Conservation (phyloP, 2,888 invertebrate genomes). For the Apodemia hepburni region DNA sequence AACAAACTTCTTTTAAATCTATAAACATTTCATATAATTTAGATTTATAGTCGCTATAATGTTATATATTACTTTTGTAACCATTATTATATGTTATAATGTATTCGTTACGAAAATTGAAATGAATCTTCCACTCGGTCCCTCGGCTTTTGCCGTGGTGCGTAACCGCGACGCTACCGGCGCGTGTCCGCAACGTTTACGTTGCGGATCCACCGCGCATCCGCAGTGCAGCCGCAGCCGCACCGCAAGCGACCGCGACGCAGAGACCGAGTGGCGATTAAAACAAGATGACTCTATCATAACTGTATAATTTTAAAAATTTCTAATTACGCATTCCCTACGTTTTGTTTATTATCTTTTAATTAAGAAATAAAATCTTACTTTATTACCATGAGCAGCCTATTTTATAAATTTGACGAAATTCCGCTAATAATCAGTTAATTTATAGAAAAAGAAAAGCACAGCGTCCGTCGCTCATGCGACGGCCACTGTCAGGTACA, state of each 20-base stretch:
- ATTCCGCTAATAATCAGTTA: constrained; percentile 72
- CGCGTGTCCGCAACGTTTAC: constrained; percentile 40
- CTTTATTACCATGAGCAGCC: constrained; percentile 77
- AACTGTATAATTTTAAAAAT: constrained; percentile 80
- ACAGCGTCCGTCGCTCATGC: constrained; percentile 43
- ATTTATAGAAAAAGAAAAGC: constrained; percentile 72
- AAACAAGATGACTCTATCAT: constrained; percentile 72
- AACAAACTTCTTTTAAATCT: constrained; percentile 76
- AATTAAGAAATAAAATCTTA: constrained; percentile 80
- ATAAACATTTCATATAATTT: constrained; percentile 81
- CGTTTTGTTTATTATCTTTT: constrained; percentile 79
- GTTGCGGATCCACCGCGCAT: constrained; percentile 23
- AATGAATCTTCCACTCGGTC: constrained; percentile 57
- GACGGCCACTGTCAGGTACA: constrained; percentile 20
- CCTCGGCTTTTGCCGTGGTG: constrained; percentile 22
- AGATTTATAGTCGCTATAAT: constrained; percentile 79
- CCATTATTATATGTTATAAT: constrained; percentile 78
- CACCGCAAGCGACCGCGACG: constrained; percentile 32
- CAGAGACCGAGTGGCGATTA: constrained; percentile 53
- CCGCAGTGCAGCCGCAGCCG: constrained; percentile 25
- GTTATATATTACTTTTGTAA: constrained; percentile 80
- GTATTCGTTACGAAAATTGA: constrained; percentile 76
- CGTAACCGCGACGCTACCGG: constrained; percentile 17
- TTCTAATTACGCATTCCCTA: constrained; percentile 78
- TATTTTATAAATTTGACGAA: constrained; percentile 78